Conservation (phyloP, 2,888 invertebrate genomes). For the Parthenolecanium corni region DNA sequence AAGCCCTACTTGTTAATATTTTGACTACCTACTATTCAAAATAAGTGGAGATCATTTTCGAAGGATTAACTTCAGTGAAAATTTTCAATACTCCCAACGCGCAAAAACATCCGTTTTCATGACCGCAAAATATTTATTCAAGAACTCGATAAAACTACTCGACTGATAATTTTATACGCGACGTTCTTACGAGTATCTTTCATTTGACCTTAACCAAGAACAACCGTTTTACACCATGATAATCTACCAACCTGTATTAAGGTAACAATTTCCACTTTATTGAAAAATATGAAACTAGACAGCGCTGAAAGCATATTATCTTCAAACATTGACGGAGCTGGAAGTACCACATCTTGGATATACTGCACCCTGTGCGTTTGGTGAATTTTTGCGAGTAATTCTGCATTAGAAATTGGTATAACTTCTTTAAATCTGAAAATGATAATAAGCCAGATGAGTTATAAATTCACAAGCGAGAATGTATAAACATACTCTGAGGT, state of each 20-base stretch:
- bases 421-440: slow-evolving; percentile 67
- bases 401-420: slow-evolving; percentile 88
- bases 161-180: neutral
- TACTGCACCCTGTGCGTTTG: slow-evolving; percentile 99
- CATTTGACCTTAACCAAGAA: too few species aligned
- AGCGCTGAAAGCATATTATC: slow-evolving; percentile 96
- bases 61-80: too few species aligned
- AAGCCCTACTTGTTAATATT: too few species aligned
- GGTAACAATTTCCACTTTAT: slow-evolving; percentile 98
- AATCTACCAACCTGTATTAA: slow-evolving; percentile 66
- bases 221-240: neutral
- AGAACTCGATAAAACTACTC: neutral
- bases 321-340: slow-evolving; percentile 97
- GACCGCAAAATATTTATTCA: neutral
- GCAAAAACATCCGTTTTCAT: neutral
- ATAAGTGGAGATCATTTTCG: too few species aligned
- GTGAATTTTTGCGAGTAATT: slow-evolving; percentile 94
- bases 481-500: neutral
- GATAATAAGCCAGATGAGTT: neutral
- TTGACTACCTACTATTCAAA: too few species aligned
- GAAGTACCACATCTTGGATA: slow-evolving; percentile 96
- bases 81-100: too few species aligned
- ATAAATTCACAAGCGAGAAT: neutral
- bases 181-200: neutral
- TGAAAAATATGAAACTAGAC: slow-evolving; percentile 98